These are phyloP conservation scores for Achatina immaculata DNA, from an alignment of 1,140 invertebrate species.

Conservation along the genomic window DNA sequence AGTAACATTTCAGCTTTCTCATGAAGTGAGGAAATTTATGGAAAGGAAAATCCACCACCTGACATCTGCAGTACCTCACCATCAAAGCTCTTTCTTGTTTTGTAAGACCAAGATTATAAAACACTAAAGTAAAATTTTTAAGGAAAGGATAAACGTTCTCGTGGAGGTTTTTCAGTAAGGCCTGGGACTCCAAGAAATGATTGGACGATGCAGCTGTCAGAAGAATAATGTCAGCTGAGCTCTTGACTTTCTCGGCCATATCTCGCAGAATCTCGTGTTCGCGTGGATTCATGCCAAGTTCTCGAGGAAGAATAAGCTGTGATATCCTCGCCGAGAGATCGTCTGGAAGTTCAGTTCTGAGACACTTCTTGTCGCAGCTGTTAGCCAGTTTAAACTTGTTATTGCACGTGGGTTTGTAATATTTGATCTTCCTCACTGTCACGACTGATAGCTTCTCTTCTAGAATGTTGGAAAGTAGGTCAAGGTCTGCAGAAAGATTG, in stretches of 20 bases:
- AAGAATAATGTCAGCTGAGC: slow-evolving; percentile 13
- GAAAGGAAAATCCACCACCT: slow-evolving; percentile 25
- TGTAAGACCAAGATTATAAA: slow-evolving; percentile 27
- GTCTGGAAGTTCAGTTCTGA: slow-evolving; percentile 2
- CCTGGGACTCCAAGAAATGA: slow-evolving; percentile 29
- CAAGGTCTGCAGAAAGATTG: neutral
- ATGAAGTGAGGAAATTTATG: slow-evolving; percentile 14
- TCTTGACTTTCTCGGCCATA: neutral
- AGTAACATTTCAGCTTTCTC: slow-evolving; percentile 10
- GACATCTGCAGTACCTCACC: slow-evolving; percentile 19
- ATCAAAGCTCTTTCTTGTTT: neutral
- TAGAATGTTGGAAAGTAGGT: neutral
- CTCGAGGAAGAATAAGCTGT: slow-evolving; percentile 4
- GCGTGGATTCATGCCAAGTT: neutral
- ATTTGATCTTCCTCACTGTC: neutral
- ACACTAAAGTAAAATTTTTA: slow-evolving; percentile 14
- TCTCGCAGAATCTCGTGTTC: neutral
- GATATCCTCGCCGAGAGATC: neutral
- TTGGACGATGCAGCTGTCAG: slow-evolving; percentile 32
- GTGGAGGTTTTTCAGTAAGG: slow-evolving; percentile 24
- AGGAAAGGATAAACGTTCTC: slow-evolving; percentile 16
- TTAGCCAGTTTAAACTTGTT: neutral
- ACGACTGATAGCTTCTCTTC: neutral
- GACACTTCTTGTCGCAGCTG: slow-evolving; percentile 24
- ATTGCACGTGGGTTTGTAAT: neutral